Evolutionary conservation across 2,113 vertebrate species (phyloP).

Genomic region (Megaceryle torquata): DNA sequence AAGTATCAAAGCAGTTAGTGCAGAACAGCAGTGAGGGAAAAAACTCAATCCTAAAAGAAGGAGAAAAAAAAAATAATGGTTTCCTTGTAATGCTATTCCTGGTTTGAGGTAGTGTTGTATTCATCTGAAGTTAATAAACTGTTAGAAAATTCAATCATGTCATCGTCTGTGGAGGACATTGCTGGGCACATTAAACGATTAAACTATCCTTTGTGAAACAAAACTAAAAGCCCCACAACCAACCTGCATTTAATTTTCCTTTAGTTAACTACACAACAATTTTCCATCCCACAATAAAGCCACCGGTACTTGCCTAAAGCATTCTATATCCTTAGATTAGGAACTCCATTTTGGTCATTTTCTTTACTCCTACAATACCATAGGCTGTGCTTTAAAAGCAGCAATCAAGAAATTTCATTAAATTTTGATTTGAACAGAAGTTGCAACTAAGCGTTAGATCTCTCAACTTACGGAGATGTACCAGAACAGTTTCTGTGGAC

Average conservation of each 20-base stretch:
- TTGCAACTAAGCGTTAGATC: background rate
- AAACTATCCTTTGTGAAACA: conserved; percentile 61
- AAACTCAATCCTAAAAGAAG: conserved; percentile 80
- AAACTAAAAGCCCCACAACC: conserved; percentile 37
- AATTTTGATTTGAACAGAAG: background rate
- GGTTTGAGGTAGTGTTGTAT: conserved; percentile 77
- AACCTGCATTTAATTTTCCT: conserved; percentile 33
- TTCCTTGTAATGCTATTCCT: conserved; percentile 67
- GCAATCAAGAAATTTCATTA: background rate
- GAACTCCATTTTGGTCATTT: background rate
- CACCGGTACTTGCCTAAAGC: background rate
- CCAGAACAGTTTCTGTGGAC: conserved; percentile 27
- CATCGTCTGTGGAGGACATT: conserved; percentile 54
- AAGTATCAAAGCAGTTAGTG: conserved; percentile 84
- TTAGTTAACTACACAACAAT: conserved; percentile 14
- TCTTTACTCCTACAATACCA: conserved; percentile 32
- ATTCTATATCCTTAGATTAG: background rate
- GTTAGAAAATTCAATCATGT: conserved; percentile 61
- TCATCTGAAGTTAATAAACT: conserved; percentile 74
- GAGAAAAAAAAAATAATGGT: conserved; percentile 9
- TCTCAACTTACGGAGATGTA: background rate
- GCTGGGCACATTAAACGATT: conserved; percentile 45
- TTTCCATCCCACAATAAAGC: background rate
- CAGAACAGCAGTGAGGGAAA: conserved; percentile 80
- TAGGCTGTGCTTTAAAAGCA: conserved; percentile 19